Percentiles rank a stretch among this genome's conserved stretches.
These are phyloP conservation scores for Phortica variegata DNA, from an alignment of 1,140 invertebrate species.

Conservation along the genomic window DNA sequence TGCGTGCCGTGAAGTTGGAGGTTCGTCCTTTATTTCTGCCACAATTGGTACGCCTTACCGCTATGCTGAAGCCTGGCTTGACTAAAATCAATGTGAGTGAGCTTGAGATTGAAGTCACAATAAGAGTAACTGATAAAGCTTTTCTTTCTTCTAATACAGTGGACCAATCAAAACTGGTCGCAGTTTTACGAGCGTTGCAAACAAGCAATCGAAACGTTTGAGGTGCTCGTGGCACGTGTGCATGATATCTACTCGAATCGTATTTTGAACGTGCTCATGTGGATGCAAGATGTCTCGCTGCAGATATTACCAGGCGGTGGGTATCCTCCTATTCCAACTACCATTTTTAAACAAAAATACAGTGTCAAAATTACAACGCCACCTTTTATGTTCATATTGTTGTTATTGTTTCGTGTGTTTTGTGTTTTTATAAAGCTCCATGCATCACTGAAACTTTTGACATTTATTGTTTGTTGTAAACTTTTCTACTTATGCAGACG, in stretches of 20 bases:
- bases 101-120: not conserved
- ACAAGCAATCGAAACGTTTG: slow-evolving; percentile 76
- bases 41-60: slow-evolving; percentile 79
- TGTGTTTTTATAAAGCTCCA: too few species aligned
- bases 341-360: not conserved
- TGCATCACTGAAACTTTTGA: slow-evolving; percentile 32
- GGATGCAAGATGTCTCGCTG: slow-evolving; percentile 82
- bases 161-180: slow-evolving; percentile 64
- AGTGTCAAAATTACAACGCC: slow-evolving; percentile 1
- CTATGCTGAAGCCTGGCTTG: slow-evolving; percentile 77
- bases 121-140: slow-evolving; percentile 1
- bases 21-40: slow-evolving; percentile 83
- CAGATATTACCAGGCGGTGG: slow-evolving; percentile 71
- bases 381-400: slow-evolving; percentile 3
- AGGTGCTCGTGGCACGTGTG: slow-evolving; percentile 78
- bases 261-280: slow-evolving; percentile 81
- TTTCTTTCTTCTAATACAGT: slow-evolving; percentile 24
- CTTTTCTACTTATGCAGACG: slow-evolving; percentile 56
- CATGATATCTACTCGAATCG: slow-evolving; percentile 91
- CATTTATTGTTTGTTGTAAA: slow-evolving; percentile 40
- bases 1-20: slow-evolving; percentile 77
- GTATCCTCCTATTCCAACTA: not conserved
- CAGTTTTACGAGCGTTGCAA: slow-evolving; percentile 69
- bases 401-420: too few species aligned
- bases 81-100: slow-evolving; percentile 63